Evolutionary conservation across 2,797 vertebrate genomes (phyloP).

Genomic region (Cossypha niveicapilla): DNA sequence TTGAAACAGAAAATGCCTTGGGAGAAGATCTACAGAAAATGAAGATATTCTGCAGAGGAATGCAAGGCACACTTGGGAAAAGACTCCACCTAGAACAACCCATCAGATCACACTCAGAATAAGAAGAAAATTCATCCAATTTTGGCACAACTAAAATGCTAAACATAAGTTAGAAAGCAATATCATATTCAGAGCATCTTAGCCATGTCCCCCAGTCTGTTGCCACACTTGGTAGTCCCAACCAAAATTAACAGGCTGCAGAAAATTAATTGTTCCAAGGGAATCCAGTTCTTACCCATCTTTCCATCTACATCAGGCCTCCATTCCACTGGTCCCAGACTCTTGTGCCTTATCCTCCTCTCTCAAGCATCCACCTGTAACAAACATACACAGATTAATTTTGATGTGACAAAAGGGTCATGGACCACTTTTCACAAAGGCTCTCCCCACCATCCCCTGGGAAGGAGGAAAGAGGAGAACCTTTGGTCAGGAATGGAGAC

Average conservation of each 20-base stretch:
- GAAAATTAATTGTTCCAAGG: neutral
- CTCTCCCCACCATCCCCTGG: neutral
- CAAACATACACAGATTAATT: neutral
- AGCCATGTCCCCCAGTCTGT: neutral
- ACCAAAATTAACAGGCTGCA: neutral
- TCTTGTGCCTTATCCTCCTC: slow-evolving; percentile 8
- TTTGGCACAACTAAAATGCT: neutral
- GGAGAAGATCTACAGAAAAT: neutral
- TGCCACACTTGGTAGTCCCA: neutral
- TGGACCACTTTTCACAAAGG: neutral
- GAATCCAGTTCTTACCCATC: slow-evolving; percentile 65
- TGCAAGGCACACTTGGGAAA: neutral
- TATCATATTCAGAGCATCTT: neutral
- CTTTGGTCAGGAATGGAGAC: neutral
- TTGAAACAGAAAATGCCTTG: neutral
- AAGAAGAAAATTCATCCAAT: neutral
- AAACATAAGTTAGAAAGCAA: neutral
- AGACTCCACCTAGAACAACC: neutral
- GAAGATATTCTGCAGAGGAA: neutral
- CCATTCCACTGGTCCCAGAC: slow-evolving; percentile 4
- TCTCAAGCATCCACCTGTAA: slow-evolving; percentile 48
- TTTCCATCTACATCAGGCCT: slow-evolving; percentile 67
- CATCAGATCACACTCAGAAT: neutral
- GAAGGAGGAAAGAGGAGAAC: neutral
- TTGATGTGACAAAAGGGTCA: neutral